Evolutionary conservation across 2,113 vertebrate genomes (phyloP).

Genomic region (Typhlomys cinereus): DNA sequence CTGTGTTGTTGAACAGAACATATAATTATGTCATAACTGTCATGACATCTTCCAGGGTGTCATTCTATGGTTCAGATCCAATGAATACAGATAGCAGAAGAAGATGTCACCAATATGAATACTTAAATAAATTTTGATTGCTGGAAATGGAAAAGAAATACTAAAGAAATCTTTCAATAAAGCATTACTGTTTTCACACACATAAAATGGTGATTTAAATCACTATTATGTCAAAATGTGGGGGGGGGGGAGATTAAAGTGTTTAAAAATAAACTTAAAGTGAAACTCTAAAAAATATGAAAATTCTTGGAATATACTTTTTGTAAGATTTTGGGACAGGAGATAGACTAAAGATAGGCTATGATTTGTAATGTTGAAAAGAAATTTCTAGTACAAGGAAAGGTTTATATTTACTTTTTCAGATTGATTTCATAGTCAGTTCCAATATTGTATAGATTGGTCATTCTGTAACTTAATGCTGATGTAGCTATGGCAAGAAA

Average conservation of each 20-base stretch:
- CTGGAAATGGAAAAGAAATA: background rate
- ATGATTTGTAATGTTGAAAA: background rate
- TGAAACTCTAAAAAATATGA: background rate
- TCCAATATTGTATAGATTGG: background rate
- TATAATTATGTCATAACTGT: too few species aligned
- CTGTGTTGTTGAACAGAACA: background rate
- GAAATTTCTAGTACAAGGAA: background rate
- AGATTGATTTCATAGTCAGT: background rate
- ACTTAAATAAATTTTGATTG: background rate
- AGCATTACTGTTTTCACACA: too few species aligned
- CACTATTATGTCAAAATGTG: too few species aligned
- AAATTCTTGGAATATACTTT: background rate
- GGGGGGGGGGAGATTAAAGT: too few species aligned
- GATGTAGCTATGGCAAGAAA: conserved; percentile 1
- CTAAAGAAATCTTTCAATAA: too few species aligned
- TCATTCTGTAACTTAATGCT: conserved; percentile 6
- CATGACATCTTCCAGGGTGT: background rate
- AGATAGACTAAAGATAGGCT: background rate
- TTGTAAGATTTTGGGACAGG: background rate
- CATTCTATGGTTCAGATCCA: background rate
- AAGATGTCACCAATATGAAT: background rate
- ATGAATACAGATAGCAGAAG: background rate
- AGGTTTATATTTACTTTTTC: background rate
- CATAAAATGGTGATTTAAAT: too few species aligned
- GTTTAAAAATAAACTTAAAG: background rate